Base-by-base conservation (phyloP, 2,113 vertebrate genomes). In the Typhlomys cinereus region DNA sequence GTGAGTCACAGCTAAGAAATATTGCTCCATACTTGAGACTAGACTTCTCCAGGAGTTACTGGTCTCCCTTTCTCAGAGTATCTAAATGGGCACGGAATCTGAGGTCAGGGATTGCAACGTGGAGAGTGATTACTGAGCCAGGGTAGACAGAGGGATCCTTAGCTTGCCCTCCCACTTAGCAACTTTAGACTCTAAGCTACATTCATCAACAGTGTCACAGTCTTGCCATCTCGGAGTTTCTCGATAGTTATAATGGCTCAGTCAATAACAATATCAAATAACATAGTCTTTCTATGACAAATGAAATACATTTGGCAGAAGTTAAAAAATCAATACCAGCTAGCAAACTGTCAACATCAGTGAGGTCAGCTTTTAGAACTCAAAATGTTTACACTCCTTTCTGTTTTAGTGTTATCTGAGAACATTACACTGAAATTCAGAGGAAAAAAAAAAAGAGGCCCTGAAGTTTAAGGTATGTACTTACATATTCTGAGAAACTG, bases 401-500 rank as follows among this genome's bases (percentile, higher is more conserved):
- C 57, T 46, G 20, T 78, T 48, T 93, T n/a, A 54, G 46, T 34
- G 36, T 57, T 79, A 79, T 15, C 36, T 93, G 54, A 21, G 48
- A 94, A 57, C 12, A 27, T 36, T 50, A 88, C 92, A 64, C 15
- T 13, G 15, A 36, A 83, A 74, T 27, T 54, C 48, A 82, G 31
- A 78, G n/a, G n/a, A n/a, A n/a, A n/a, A 57, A n/a, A n/a, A 70
- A 78, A 76, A 5, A 6, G 4, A 5, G 34, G 17, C 34, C 84
- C 25, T 87, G 88, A 74, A 73, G 82, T 59, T 69, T 54, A 79
- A 70, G 74, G 25, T 50, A 27, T 17, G 5, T 69, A 78, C 25
- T 50, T 73, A 83, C 34, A 12, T 78, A 62, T 95, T 96, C 83
- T 67, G 64, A 89, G 89, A 95, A 94, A 89, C 85, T 52, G 86